A percentile compares a stretch with the other conserved stretches of the same genome.
These are phyloP conservation scores for Zygogramma bicolorata DNA, from an alignment of 2,888 invertebrate species.

Conservation along the genomic window DNA sequence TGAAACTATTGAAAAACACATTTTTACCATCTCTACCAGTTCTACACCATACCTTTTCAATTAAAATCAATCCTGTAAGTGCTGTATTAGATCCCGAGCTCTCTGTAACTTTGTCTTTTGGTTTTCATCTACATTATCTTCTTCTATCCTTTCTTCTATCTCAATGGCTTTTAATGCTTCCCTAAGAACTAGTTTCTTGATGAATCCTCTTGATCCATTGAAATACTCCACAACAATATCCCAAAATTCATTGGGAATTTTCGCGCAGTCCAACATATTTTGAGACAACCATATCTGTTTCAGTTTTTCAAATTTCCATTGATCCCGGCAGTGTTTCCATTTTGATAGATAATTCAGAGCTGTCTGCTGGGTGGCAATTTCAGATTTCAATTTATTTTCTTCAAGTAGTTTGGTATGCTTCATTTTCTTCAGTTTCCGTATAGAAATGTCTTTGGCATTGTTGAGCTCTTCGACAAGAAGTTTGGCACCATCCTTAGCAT, in stretches of 20 bases:
- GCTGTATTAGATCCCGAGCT: constrained; percentile 77
- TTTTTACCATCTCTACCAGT: background rate
- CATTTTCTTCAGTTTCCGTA: constrained; percentile 75
- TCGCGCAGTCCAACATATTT: constrained; percentile 73
- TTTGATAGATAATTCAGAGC: constrained; percentile 77
- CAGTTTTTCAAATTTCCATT: constrained; percentile 87
- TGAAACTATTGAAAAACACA: too few species aligned
- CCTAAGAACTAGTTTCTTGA: constrained; percentile 72
- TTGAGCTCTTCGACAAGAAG: constrained; percentile 56
- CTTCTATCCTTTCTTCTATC: constrained; percentile 70
- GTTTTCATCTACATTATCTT: constrained; percentile 62
- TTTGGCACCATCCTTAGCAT: background rate
- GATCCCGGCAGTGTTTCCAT: constrained; percentile 77
- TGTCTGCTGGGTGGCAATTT: constrained; percentile 71
- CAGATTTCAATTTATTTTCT: constrained; percentile 69
- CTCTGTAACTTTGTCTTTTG: constrained; percentile 63
- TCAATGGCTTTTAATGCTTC: constrained; percentile 76
- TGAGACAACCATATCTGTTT: constrained; percentile 83
- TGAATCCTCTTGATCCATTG: constrained; percentile 76
- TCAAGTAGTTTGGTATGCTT: constrained; percentile 72
- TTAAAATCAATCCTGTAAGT: constrained; percentile 67
- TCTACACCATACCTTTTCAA: background rate
- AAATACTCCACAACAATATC: constrained; percentile 78
- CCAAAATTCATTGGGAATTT: constrained; percentile 75
- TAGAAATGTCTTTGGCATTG: constrained; percentile 72